phyloP scores from a whole-genome alignment of 2,113 vertebrate genomes.

The Geothlypis trichas region DNA sequence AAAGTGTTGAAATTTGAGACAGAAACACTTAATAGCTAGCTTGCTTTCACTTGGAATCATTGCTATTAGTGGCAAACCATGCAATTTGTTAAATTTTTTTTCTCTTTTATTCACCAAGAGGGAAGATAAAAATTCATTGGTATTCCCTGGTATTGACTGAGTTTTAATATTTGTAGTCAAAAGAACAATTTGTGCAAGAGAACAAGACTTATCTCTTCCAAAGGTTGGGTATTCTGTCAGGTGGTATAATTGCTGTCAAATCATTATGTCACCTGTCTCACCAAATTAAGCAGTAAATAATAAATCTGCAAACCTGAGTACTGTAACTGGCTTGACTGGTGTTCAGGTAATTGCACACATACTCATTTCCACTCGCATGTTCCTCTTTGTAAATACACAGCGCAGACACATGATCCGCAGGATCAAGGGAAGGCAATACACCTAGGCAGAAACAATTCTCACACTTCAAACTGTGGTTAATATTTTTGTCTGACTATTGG shows the following conservation, averaged over 20 bases:
- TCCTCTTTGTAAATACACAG: neutral
- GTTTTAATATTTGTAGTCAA: neutral
- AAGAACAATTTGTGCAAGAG: neutral
- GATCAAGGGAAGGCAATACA: neutral
- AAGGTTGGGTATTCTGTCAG: neutral
- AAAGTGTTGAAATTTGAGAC: neutral
- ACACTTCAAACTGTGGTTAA: neutral
- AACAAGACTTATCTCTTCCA: neutral
- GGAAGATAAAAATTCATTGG: neutral
- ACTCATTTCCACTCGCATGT: neutral
- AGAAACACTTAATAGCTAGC: neutral
- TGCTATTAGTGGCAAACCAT: neutral
- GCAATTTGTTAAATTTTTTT: neutral
- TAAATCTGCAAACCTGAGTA: neutral
- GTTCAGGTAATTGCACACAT: neutral
- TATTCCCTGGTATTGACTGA: neutral
- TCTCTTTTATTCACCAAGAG: neutral
- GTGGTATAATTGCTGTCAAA: neutral
- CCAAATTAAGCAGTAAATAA: neutral
- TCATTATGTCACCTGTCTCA: neutral
- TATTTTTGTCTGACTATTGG: neutral
- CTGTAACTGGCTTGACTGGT: accelerated
- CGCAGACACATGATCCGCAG: neutral
- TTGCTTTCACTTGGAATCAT: neutral
- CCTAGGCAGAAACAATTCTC: neutral